Conservation (phyloP, 2,797 vertebrate species). For the Columba guinea region DNA sequence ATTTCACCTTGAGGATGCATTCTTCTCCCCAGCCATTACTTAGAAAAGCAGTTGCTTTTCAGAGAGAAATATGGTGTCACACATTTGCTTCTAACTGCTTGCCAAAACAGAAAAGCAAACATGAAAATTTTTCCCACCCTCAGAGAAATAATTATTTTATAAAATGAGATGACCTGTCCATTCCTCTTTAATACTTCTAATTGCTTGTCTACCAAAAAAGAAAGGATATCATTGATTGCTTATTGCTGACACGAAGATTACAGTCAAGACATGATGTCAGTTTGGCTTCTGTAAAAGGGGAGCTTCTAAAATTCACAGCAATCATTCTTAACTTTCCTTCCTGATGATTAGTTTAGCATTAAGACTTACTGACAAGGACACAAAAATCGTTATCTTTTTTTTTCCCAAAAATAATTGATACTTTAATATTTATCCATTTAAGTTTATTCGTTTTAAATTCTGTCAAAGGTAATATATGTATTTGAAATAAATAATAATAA, state of each 20-base stretch:
- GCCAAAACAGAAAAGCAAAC: slow-evolving; percentile 22
- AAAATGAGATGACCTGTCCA: slow-evolving; percentile 68
- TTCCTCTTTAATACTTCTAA: slow-evolving; percentile 69
- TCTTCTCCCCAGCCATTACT: neutral
- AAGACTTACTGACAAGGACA: neutral
- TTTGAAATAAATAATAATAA: neutral
- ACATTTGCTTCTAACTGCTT: slow-evolving; percentile 60
- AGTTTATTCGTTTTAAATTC: neutral
- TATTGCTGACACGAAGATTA: slow-evolving; percentile 57
- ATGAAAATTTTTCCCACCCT: neutral
- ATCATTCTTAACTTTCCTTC: neutral
- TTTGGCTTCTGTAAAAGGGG: slow-evolving; percentile 39
- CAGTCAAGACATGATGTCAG: slow-evolving; percentile 18
- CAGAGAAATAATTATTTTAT: slow-evolving; percentile 68
- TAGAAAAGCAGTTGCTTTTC: slow-evolving; percentile 19
- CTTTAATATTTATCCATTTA: neutral
- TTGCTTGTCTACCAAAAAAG: slow-evolving; percentile 59
- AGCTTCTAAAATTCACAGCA: slow-evolving; percentile 21
- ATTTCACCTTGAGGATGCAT: slow-evolving; percentile 22
- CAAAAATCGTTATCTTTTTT: neutral
- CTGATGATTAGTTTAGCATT: neutral
- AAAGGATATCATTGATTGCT: slow-evolving; percentile 54
- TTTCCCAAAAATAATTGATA: neutral
- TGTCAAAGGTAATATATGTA: neutral
- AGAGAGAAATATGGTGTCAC: neutral